These are phyloP conservation scores for Conus ventricosus DNA, from an alignment of 1,140 invertebrate genomes.

Conservation along the genomic window DNA sequence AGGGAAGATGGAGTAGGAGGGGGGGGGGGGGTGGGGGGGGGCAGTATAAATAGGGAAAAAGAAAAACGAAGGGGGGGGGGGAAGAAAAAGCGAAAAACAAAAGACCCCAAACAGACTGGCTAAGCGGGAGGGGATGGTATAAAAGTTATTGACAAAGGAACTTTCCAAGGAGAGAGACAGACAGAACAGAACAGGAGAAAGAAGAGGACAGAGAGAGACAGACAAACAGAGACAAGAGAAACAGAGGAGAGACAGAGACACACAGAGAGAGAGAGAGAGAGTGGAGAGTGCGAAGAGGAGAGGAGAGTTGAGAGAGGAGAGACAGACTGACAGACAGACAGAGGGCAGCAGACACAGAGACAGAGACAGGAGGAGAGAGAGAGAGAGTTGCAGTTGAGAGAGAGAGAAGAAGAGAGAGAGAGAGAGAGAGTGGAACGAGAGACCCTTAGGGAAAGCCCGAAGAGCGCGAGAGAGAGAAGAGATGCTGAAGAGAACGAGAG, in stretches of 20 bases:
- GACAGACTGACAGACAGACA: not conserved
- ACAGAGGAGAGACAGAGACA: not conserved
- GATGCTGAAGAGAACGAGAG: not conserved
- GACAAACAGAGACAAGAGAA: not conserved
- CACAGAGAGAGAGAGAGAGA: too few relatives aligned
- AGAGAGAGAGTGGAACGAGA: not conserved
- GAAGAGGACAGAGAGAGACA: not conserved
- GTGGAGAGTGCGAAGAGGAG: not conserved
- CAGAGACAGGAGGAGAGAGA: not conserved
- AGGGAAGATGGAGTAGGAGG: too few relatives aligned
- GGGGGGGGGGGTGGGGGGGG: too few relatives aligned
- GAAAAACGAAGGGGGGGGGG: not conserved
- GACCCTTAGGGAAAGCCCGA: not conserved
- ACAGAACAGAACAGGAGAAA: not conserved
- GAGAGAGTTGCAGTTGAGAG: not conserved
- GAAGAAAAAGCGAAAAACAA: not conserved
- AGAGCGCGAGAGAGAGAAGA: not conserved
- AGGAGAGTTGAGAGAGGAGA: not conserved
- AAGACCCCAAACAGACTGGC: too few relatives aligned
- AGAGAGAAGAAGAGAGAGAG: not conserved
- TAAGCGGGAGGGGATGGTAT: not conserved
- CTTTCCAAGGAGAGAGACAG: not conserved
- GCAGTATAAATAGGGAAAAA: not conserved
- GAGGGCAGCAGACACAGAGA: not conserved
- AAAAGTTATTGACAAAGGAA: not conserved